phyloP scores from a whole-genome alignment of 1,140 invertebrate genomes.

The Sipha flava region DNA sequence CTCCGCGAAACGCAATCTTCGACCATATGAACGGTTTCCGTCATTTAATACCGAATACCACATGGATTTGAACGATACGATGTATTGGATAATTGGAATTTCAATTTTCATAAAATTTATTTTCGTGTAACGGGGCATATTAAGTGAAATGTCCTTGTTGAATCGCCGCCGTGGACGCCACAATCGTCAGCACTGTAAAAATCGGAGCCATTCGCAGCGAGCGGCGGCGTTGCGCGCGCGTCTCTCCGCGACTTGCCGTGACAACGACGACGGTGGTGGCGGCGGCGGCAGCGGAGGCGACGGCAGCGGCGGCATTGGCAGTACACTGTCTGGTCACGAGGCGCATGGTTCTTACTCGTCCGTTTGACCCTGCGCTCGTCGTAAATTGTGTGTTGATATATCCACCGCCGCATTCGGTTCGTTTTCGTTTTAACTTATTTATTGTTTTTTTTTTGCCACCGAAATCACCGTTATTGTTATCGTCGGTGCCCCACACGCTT shows the following conservation, averaged over 20 bases:
- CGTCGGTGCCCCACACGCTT: no score
- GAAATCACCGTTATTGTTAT: no score
- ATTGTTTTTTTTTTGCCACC: no score
- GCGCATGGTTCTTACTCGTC: neutral
- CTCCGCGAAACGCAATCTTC: no score
- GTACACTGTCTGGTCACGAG: neutral
- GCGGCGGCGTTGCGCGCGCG: neutral
- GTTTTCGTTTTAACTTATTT: neutral
- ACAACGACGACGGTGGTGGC: neutral
- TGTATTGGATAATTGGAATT: no score
- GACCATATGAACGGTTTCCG: no score
- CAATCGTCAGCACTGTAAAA: constrained; percentile 11
- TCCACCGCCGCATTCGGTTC: no score
- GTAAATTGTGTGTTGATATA: no score
- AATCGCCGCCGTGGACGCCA: neutral
- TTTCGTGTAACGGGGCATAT: neutral
- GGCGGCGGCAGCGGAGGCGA: neutral
- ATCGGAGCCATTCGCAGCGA: neutral
- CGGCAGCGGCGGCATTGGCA: neutral
- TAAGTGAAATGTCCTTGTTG: neutral
- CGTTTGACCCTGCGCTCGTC: neutral
- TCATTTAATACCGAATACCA: no score
- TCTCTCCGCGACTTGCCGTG: neutral
- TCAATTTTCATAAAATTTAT: no score
- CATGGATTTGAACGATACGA: no score